Percentiles rank a stretch among this genome's conserved stretches.
These are phyloP conservation scores for Neodiprion fabricii DNA, from an alignment of 1,140 invertebrate genomes.

Conservation along the genomic window DNA sequence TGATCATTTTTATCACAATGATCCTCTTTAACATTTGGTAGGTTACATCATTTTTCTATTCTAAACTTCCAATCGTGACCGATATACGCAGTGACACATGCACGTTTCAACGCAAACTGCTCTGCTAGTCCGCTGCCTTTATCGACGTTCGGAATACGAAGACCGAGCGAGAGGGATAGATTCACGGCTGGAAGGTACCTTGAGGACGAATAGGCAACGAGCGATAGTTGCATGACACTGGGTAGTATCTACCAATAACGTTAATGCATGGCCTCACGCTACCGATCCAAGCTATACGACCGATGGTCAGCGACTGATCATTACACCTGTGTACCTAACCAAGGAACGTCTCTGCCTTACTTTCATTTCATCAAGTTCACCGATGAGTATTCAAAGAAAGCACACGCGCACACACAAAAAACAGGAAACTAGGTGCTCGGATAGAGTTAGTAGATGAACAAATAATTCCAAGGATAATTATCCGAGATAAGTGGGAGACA, in stretches of 20 bases:
- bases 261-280: slow-evolving; percentile 4
- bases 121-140: background rate
- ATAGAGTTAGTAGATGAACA: background rate
- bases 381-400: background rate
- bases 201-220: background rate
- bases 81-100: background rate
- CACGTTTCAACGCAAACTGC: background rate
- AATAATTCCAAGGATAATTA: no score
- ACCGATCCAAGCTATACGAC: background rate
- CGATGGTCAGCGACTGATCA: background rate
- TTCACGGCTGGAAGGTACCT: background rate
- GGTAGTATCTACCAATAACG: slow-evolving; percentile 1
- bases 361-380: background rate
- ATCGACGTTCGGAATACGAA: background rate
- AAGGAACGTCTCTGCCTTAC: background rate
- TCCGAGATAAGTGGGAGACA: no score
- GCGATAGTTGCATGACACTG: background rate
- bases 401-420: no score
- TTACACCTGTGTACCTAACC: background rate
- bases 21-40: no score
- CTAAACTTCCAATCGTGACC: no score
- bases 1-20: no score
- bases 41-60: no score
- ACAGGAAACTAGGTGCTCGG: background rate
- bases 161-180: no score